Base-by-base conservation (phyloP, 53 echinoderm and acorn worm genomes). In the Henricia sp. region DNA sequence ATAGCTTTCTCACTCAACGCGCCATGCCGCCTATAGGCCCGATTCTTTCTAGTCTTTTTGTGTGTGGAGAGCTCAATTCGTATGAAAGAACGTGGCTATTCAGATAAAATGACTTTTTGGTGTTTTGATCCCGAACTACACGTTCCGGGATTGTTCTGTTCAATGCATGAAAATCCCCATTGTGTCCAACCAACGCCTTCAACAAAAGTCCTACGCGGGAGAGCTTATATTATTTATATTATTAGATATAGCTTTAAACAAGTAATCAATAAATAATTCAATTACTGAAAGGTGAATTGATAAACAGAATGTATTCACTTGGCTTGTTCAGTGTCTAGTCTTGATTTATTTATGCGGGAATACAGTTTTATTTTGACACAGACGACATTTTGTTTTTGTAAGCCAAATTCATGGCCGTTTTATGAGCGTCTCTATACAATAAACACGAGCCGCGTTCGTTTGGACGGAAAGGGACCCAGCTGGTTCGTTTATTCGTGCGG, bases 71-170 rank as follows among this genome's bases (percentile, higher is more conserved):
- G 42, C 21, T 77, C 43, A 38, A 73, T 43, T 58, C 57, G 14
- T 41, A 19, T 55, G 21, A 43, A 44, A 76, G 76, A 43, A 76
- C 28, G 59, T 38, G 76, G 38, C 76, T 42, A 76, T 76, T 76
- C 17, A 76, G 76, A 42, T 17, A 30, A 32, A 25, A 38, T 76
- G 76, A 76, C 76, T 76, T 76, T 57, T 76, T 76, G 76, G 58
- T 60, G 57, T 76, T 10, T 40, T 20, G 37, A 24, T 19, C 36
- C 19, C 11, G 17, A 30, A 11, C 68, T 17, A 39, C 19, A n/a
- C 37, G 37, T 25, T 38, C 68, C 68, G 21, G 21, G 68, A 34
- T 38, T 36, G 13, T 36, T 68, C 41, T 68, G 32, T n/a, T 41
- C 40, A 37, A 24, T 8, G 40, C 23, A 38, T 23, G 34, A 37